Conservation (phyloP, 2,888 invertebrate species). For the Microctonus brassicae region DNA sequence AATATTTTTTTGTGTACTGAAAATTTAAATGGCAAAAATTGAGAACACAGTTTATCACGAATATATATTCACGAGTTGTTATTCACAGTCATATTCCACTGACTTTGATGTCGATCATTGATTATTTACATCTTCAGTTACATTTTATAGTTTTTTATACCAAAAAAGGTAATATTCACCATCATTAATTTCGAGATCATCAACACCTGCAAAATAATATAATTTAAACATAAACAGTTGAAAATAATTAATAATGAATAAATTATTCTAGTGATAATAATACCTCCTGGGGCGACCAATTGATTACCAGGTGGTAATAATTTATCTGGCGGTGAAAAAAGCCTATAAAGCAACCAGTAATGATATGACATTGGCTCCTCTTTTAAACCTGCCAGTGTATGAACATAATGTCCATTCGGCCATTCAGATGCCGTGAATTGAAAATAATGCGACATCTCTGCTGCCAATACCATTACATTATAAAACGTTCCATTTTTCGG, state of each 20-base stretch:
- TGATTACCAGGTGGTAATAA: conserved; percentile 87
- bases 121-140: not conserved
- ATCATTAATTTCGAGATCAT: conserved; percentile 87
- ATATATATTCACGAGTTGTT: too few species aligned
- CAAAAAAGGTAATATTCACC: conserved; percentile 92
- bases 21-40: not conserved
- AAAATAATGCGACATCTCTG: conserved; percentile 80
- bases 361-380: conserved; percentile 88
- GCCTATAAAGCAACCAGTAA: conserved; percentile 89
- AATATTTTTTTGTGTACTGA: not conserved
- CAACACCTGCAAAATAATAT: conserved; percentile 78
- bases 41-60: too few species aligned
- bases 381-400: conserved; percentile 84
- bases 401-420: conserved; percentile 94
- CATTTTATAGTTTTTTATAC: conserved; percentile 86
- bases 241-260: not conserved
- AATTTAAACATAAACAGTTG: not conserved
- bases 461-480: conserved; percentile 86
- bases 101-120: not conserved
- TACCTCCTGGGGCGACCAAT: conserved; percentile 89
- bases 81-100: too few species aligned
- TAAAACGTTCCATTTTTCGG: conserved; percentile 79
- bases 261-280: conserved; percentile 54
- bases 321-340: conserved; percentile 85
- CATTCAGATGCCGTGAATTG: conserved; percentile 88